These are phyloP conservation scores for Haplotaxodon microlepis DNA, from an alignment of 2,113 vertebrate species.

Conservation along the genomic window DNA sequence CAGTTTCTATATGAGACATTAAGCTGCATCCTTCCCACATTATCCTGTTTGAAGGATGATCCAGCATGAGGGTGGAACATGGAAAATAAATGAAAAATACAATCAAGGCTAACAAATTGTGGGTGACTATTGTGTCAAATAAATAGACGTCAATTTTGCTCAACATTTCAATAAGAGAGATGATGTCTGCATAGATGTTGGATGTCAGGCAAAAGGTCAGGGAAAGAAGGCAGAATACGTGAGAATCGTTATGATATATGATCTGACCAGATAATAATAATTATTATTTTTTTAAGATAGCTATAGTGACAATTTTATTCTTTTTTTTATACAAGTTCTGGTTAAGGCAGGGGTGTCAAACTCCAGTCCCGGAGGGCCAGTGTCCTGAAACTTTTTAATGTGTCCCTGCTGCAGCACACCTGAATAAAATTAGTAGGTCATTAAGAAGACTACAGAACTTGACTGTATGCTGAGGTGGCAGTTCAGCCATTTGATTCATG, in stretches of 20 bases:
- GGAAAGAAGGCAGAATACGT: neutral
- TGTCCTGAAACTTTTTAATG: neutral
- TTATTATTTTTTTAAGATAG: neutral
- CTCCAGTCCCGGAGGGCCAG: neutral
- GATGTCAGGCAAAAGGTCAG: neutral
- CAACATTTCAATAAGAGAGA: neutral
- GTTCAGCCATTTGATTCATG: neutral
- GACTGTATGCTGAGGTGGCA: neutral
- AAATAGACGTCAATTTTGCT: neutral
- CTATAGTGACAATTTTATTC: neutral
- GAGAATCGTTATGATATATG: neutral
- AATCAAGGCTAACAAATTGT: neutral
- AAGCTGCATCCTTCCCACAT: constrained; percentile 48
- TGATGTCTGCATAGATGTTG: neutral
- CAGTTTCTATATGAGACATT: constrained; percentile 27
- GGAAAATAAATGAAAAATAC: constrained; percentile 6
- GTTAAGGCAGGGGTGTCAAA: neutral
- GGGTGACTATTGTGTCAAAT: neutral
- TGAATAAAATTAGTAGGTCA: neutral
- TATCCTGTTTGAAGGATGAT: constrained; percentile 55
- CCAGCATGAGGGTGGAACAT: neutral
- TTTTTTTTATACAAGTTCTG: neutral
- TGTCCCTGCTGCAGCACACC: neutral
- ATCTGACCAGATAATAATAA: neutral
- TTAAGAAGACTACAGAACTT: neutral